phyloP scores from a whole-genome alignment of 2,797 vertebrate species.

The Pipistrellus kuhlii region DNA sequence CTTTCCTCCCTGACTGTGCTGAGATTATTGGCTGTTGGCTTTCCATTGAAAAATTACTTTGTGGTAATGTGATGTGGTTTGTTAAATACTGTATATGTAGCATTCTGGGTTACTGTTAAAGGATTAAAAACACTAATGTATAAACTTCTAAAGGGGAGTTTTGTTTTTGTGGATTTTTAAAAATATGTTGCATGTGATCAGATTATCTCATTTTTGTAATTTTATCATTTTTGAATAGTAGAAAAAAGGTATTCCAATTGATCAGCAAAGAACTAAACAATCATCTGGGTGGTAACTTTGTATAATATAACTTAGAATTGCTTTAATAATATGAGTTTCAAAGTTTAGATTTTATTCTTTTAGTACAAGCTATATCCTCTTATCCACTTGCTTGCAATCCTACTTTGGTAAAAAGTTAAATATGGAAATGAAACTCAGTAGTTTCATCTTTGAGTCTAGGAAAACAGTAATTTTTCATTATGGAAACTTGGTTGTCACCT shows the following conservation, averaged over 20 bases:
- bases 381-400: conserved; percentile 49
- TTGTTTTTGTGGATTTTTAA: conserved; percentile 71
- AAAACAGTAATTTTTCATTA: conserved; percentile 51
- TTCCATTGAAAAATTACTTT: conserved; percentile 19
- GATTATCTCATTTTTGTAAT: conserved; percentile 77
- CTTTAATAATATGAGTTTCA: conserved; percentile 55
- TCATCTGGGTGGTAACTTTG: conserved; percentile 66
- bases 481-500: conserved; percentile 55
- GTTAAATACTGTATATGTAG: conserved; percentile 27
- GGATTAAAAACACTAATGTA: conserved; percentile 60
- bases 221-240: conserved; percentile 59
- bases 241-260: conserved; percentile 49
- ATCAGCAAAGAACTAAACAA: conserved; percentile 10
- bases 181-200: conserved; percentile 81
- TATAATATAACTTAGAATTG: neutral
- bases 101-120: conserved; percentile 65
- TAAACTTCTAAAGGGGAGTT: neutral
- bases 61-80: conserved; percentile 60
- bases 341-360: conserved; percentile 49
- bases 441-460: conserved; percentile 55
- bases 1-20: neutral
- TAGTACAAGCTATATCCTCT: conserved; percentile 21
- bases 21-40: conserved; percentile 64
- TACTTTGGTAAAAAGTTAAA: conserved; percentile 63
- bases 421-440: conserved; percentile 41